Evolutionary conservation across 1,140 invertebrate genomes (phyloP).

Genomic region (Drosophila pseudoobscura): DNA sequence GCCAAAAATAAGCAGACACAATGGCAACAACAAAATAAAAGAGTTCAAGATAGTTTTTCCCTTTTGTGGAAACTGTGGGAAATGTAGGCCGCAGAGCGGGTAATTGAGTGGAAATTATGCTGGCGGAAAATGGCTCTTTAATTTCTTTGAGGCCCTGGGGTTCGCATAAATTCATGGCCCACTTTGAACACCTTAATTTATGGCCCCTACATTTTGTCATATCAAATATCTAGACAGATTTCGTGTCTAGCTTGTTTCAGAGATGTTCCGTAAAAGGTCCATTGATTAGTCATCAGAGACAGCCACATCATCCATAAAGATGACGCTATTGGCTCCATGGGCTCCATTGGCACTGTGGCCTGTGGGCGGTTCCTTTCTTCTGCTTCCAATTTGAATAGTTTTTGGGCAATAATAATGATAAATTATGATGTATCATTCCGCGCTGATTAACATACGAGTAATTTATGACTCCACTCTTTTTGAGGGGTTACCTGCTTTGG

Average conservation of each 20-base stretch:
- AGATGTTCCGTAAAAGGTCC: slow-evolving; percentile 3
- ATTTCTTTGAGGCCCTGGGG: neutral
- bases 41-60: slow-evolving; percentile 15
- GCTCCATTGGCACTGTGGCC: neutral
- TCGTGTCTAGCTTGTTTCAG: slow-evolving; percentile 1
- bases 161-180: too few relatives aligned
- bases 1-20: slow-evolving; percentile 68
- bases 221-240: too few relatives aligned
- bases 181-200: too few relatives aligned
- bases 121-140: slow-evolving; percentile 32
- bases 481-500: slow-evolving; percentile 88
- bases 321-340: slow-evolving; percentile 35
- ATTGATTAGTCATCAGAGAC: slow-evolving; percentile 36
- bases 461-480: slow-evolving; percentile 31
- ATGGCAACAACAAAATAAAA: neutral
- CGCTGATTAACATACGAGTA: slow-evolving; percentile 49
- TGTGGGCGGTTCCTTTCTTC: slow-evolving; percentile 62
- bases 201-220: too few relatives aligned
- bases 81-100: slow-evolving; percentile 21
- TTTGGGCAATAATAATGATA: slow-evolving; percentile 73
- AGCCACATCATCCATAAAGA: slow-evolving; percentile 16
- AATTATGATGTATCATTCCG: slow-evolving; percentile 71
- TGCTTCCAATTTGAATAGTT: slow-evolving; percentile 47
- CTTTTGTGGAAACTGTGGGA: neutral
- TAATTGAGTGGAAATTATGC: slow-evolving; percentile 45